phyloP scores from a whole-genome alignment of 2,888 invertebrate genomes.

The Spicauda simplicius region DNA sequence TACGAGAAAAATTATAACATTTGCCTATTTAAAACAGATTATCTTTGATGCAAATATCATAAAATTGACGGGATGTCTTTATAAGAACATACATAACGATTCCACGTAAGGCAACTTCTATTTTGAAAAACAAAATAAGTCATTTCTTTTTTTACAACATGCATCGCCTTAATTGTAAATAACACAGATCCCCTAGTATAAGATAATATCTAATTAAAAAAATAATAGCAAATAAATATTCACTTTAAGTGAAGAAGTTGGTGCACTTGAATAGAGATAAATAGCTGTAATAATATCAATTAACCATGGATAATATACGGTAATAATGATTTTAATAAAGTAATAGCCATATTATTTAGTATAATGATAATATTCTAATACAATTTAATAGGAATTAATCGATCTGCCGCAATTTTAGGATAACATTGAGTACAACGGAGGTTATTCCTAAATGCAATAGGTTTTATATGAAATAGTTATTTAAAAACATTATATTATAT shows the following conservation, averaged over 20 bases:
- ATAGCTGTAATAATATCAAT: slow-evolving; percentile 27
- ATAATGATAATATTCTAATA: slow-evolving; percentile 45
- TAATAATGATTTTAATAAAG: slow-evolving; percentile 36
- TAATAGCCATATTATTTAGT: slow-evolving; percentile 72
- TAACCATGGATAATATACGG: slow-evolving; percentile 18
- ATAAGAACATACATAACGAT: too few relatives aligned
- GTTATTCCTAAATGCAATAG: slow-evolving; percentile 23
- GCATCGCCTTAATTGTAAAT: slow-evolving; percentile 25
- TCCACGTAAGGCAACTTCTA: too few relatives aligned
- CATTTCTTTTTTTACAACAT: neutral
- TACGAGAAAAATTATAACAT: too few relatives aligned
- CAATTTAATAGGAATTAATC: slow-evolving; percentile 36
- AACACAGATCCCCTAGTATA: slow-evolving; percentile 23
- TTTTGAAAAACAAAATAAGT: too few relatives aligned
- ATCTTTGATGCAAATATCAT: too few relatives aligned
- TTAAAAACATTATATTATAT: neutral
- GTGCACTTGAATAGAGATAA: slow-evolving; percentile 38
- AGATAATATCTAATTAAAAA: slow-evolving; percentile 42
- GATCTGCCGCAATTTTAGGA: slow-evolving; percentile 45
- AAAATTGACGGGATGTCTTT: too few relatives aligned
- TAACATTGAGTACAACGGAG: slow-evolving; percentile 35
- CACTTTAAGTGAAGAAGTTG: slow-evolving; percentile 51
- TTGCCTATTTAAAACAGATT: too few relatives aligned
- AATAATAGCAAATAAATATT: slow-evolving; percentile 34
- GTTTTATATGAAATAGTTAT: slow-evolving; percentile 22